Percentiles rank a stretch among this genome's conserved stretches.
phyloP scores from a whole-genome alignment of 2,797 vertebrate species.

The Lepus oiostolus region DNA sequence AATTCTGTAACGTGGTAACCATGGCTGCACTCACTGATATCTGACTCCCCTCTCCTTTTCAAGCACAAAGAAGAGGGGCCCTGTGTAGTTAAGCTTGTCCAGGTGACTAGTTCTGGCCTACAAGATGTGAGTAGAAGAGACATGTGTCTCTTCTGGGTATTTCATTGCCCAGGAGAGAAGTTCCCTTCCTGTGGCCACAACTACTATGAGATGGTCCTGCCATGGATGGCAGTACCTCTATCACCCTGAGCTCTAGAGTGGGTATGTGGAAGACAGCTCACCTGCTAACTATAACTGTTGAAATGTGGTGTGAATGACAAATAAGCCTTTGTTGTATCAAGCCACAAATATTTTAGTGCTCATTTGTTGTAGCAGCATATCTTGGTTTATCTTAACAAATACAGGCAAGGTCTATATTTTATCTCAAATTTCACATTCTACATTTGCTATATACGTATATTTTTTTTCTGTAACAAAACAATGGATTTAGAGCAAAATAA shows the following conservation, averaged over 20 bases:
- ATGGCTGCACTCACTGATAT: neutral
- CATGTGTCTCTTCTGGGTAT: neutral
- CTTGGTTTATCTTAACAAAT: neutral
- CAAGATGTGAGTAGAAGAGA: neutral
- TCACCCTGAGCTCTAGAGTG: neutral
- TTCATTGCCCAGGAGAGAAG: neutral
- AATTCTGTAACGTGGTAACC: neutral
- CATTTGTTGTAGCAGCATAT: neutral
- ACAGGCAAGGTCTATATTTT: neutral
- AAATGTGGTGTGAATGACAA: neutral
- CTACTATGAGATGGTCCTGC: neutral
- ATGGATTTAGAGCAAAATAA: slow-evolving; percentile 6
- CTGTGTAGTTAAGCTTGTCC: neutral
- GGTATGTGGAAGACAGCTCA: neutral
- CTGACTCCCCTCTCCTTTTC: neutral
- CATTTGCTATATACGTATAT: neutral
- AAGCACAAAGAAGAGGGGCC: neutral
- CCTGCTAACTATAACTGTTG: neutral
- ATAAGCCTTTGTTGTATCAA: neutral
- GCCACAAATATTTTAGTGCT: neutral
- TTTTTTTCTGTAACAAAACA: slow-evolving; percentile 25
- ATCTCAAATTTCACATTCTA: neutral
- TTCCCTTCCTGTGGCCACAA: neutral
- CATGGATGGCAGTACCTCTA: neutral
- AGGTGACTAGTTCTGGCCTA: neutral